Base-by-base conservation (phyloP, 2,888 invertebrate species). In the Antheraea assamensis region DNA sequence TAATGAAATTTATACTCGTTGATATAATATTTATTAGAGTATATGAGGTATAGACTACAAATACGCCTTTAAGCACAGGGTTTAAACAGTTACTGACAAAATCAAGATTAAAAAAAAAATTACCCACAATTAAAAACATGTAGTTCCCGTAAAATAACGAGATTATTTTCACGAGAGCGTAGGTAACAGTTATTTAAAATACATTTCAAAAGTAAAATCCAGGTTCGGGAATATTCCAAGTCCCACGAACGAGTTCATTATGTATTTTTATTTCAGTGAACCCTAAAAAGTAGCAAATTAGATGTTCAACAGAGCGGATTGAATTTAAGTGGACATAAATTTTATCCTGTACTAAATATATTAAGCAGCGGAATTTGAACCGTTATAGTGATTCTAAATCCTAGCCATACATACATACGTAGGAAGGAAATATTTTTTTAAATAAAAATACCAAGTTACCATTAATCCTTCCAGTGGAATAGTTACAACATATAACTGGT, bases 261-360 rank as follows among this genome's bases (percentile, higher is more conserved):
- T 30, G 15, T 30, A 61, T 64, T 30, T 64, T 30, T 13, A 42
- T 55, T 58, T 55, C 42, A 55, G 21, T 47, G 52, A 66, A 64
- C 71, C 47, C 68, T 74, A 71, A 68, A 71, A 71, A 71, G 27
- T 55, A 64, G 68, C 71, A 74, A 74, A 74, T 74, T 72, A 74
- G 66, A 27, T 55, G 71, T 71, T 68, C 71, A 74, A 68, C 74
- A 71, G 27, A 74, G 35, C 68, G 74, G 27, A 68, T 21, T 55
- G 24, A 68, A 74, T 27, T 68, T 71, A 66, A 74, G 71, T 71
- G 71, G 74, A 72, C 74, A 72, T 55, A 61, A 74, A 74, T 71
- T 74, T 74, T 74, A 42, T 64, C 71, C 55, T 70, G 71, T 58
- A 71, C 52, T 52, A n/a, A 64, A 58, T n/a, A 71, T 21, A 42